A percentile compares a stretch with the other conserved stretches of the same genome.
These are phyloP conservation scores for Eulimnadia texana DNA, from an alignment of 1,140 invertebrate species.

Conservation along the genomic window DNA sequence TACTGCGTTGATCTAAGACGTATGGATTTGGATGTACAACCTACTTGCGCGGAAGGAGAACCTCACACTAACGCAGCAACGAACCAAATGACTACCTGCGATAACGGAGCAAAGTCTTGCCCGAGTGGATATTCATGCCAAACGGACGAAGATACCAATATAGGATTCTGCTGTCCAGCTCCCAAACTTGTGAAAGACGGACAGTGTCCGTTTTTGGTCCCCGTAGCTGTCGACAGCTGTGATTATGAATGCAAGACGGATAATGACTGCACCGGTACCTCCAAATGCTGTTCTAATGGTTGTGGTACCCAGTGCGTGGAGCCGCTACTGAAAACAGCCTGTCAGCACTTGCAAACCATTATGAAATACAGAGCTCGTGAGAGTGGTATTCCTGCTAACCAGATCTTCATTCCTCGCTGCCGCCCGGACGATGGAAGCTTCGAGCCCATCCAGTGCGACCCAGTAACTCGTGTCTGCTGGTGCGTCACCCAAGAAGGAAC, in stretches of 20 bases:
- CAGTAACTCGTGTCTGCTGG: constrained; percentile 27
- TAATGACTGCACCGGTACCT: constrained; percentile 47
- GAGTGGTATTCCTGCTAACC: constrained; percentile 38
- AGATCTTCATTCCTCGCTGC: constrained; percentile 28
- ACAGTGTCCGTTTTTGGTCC: constrained; percentile 66
- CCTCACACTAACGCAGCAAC: constrained; percentile 18
- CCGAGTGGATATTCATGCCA: constrained; percentile 14
- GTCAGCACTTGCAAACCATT: constrained; percentile 50
- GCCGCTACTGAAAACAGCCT: constrained; percentile 56
- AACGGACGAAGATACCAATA: constrained; percentile 2
- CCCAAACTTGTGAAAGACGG: constrained; percentile 40
- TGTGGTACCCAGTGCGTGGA: constrained; percentile 65
- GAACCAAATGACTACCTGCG: constrained; percentile 21
- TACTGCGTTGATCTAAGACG: constrained; percentile 37
- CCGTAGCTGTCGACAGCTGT: constrained; percentile 43
- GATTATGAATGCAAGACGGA: constrained; percentile 61
- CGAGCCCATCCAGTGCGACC: constrained; percentile 29
- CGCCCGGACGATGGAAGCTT: constrained; percentile 25
- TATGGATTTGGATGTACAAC: not conserved
- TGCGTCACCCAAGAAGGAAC: constrained; percentile 29
- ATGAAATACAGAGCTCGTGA: constrained; percentile 59
- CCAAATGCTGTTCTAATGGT: constrained; percentile 68
- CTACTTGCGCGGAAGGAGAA: constrained; percentile 19
- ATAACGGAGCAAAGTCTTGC: constrained; percentile 18
- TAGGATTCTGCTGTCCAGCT: constrained; percentile 18